Evolutionary conservation across 2,888 invertebrate species (phyloP).

Genomic region (Pherbina coryleti): DNA sequence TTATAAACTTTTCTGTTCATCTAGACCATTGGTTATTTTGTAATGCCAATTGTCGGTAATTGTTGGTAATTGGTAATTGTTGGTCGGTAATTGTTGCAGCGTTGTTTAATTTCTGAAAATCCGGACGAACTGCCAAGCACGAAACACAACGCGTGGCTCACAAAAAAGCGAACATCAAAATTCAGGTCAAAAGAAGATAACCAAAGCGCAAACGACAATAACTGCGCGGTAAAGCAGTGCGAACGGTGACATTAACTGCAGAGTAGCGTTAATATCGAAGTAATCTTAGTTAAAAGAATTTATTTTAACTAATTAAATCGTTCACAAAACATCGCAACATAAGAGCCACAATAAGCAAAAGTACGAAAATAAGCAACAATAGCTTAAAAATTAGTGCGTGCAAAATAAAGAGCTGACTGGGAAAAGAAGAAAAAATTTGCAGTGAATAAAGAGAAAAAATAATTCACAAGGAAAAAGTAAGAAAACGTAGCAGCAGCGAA

Average conservation of each 20-base stretch:
- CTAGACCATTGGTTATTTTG: too few species aligned
- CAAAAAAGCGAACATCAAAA: neutral
- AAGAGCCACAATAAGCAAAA: constrained; percentile 36
- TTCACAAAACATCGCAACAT: constrained; percentile 16
- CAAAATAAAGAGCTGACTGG: constrained; percentile 46
- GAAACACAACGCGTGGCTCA: constrained; percentile 16
- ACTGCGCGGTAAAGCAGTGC: constrained; percentile 35
- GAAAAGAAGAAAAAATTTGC: constrained; percentile 34
- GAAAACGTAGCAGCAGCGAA: constrained; percentile 42
- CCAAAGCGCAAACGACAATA: constrained; percentile 5
- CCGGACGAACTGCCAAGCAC: neutral
- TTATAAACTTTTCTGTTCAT: too few species aligned
- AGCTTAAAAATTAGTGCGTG: constrained; percentile 25
- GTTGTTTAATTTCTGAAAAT: neutral
- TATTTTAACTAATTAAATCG: constrained; percentile 36
- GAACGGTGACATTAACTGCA: constrained; percentile 28
- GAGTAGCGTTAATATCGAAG: constrained; percentile 9
- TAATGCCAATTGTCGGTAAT: too few species aligned
- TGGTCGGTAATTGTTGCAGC: too few species aligned
- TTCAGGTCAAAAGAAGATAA: constrained; percentile 10
- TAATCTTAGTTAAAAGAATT: constrained; percentile 34
- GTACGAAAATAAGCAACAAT: constrained; percentile 24
- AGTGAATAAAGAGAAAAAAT: constrained; percentile 33
- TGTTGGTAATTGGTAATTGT: too few species aligned
- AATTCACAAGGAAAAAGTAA: constrained; percentile 43